A percentile compares a stretch with the other conserved stretches of the same genome.
Conservation (phyloP, 2,113 vertebrate species). For the Pseudonaja textilis region DNA sequence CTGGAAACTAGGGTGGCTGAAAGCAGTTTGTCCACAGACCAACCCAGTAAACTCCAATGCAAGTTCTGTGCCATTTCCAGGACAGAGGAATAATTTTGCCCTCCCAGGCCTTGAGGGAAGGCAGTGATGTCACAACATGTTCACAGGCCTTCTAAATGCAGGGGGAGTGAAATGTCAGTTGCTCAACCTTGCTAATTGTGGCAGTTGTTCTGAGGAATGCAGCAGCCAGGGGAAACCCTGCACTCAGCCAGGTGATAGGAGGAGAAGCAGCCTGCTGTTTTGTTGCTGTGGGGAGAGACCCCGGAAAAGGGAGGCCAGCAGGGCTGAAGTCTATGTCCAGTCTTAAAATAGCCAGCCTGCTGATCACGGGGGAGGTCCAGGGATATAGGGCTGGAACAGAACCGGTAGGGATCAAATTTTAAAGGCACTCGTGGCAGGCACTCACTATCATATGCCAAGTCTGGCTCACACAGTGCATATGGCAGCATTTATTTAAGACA, state of each 20-base stretch:
- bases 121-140: background rate
- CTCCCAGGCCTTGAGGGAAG: background rate
- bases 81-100: background rate
- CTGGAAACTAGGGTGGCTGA: background rate
- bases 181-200: background rate
- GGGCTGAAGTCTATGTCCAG: background rate
- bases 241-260: background rate
- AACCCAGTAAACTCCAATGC: background rate
- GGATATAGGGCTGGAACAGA: background rate
- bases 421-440: background rate
- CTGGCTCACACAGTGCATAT: background rate
- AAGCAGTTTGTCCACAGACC: background rate
- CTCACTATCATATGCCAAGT: too few relatives aligned
- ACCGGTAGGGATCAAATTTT: background rate
- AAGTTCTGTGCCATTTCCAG: background rate
- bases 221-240: background rate
- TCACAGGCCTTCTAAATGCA: background rate
- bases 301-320: background rate
- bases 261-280: background rate
- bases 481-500: too few relatives aligned
- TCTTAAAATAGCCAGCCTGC: background rate
- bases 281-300: background rate
- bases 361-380: background rate
- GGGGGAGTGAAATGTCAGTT: background rate
- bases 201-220: background rate